Evolutionary conservation across 1,140 invertebrate genomes (phyloP).

Genomic region (Platyscapa corneri): DNA sequence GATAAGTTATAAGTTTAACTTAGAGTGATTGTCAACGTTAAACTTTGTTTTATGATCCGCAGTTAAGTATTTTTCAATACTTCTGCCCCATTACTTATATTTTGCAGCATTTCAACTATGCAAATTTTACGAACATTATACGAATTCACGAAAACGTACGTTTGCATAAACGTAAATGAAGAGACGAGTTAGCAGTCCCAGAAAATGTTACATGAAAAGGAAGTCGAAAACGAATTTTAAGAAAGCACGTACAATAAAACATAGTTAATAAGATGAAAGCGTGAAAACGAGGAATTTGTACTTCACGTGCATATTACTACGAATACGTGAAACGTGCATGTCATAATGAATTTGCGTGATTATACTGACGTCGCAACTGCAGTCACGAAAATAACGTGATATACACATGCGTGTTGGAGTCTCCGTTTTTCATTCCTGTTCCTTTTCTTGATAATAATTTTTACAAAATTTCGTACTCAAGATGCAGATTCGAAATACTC

Average conservation of each 20-base stretch:
- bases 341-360: slow-evolving; percentile 56
- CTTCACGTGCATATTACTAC: slow-evolving; percentile 7
- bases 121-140: neutral
- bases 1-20: too few species aligned
- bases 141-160: neutral
- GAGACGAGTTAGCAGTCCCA: neutral
- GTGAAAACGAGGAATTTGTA: slow-evolving; percentile 35
- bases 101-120: neutral
- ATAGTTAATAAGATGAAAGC: slow-evolving; percentile 20
- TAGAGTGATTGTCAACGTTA: neutral
- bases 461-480: neutral
- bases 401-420: neutral
- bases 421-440: neutral
- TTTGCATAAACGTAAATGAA: neutral
- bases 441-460: neutral
- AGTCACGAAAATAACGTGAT: slow-evolving; percentile 31
- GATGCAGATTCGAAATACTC: neutral
- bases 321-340: slow-evolving; percentile 48
- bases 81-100: neutral
- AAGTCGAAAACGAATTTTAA: neutral
- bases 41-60: neutral
- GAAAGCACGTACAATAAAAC: neutral
- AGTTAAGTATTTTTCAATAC: too few species aligned
- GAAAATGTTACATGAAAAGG: neutral
- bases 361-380: slow-evolving; percentile 35